Evolutionary conservation across 2,888 invertebrate species (phyloP).

Genomic region (Pseudococcus viburni): DNA sequence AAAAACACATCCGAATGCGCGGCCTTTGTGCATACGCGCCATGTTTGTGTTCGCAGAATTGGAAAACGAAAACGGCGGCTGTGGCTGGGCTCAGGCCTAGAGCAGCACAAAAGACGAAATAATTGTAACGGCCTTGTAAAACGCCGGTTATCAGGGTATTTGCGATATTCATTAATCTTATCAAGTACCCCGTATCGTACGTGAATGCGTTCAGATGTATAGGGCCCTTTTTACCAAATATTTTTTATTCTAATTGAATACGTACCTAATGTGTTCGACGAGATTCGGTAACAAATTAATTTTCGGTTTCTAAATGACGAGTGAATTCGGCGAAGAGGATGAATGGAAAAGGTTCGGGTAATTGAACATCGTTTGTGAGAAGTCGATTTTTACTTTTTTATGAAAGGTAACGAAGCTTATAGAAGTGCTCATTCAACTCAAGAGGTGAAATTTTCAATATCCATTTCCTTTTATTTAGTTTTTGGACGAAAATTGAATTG

Average conservation of each 20-base stretch:
- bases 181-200: constrained; percentile 13
- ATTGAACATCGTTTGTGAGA: not conserved
- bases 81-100: not conserved
- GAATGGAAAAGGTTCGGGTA: not conserved
- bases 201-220: not conserved
- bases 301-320: not conserved
- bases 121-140: constrained; percentile 29
- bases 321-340: not conserved
- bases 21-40: constrained; percentile 26
- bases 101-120: constrained; percentile 34
- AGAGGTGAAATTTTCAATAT: too few relatives aligned
- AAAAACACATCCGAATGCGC: constrained; percentile 30
- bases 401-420: too few relatives aligned
- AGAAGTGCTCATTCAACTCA: too few relatives aligned
- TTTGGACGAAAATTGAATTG: too few relatives aligned
- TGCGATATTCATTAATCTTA: constrained; percentile 42
- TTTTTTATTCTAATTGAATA: constrained; percentile 26
- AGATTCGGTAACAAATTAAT: constrained; percentile 18
- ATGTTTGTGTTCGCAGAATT: constrained; percentile 29
- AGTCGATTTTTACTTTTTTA: too few relatives aligned
- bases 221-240: constrained; percentile 7
- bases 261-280: not conserved
- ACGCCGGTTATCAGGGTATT: constrained; percentile 34
- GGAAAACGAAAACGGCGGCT: not conserved
- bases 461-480: too few relatives aligned